Evolutionary conservation across 1,140 invertebrate genomes (phyloP), one percentile per base, ranked within the genome.

Genomic region (Leptinotarsa lineolata): DNA sequence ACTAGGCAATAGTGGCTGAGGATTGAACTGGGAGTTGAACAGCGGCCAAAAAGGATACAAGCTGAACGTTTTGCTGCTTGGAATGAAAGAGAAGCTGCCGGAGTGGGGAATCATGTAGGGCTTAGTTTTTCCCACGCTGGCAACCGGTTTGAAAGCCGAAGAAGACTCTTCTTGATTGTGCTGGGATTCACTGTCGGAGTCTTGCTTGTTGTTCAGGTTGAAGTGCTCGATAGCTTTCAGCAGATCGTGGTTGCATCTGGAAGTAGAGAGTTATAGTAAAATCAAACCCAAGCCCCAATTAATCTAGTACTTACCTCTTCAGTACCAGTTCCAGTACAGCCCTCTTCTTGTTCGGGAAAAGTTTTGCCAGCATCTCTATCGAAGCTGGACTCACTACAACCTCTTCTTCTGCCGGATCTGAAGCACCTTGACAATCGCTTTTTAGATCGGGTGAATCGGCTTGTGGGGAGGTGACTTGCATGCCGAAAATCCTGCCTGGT

Each of bases 401-500:
- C 30, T 83, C 74, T 12, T 85, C 82, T 16, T 30, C 68, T 13
- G 18, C 13, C 4, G 39, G 12, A 59, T 76, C 61, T 74, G 59
- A 4, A 18, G 39, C 13, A 44, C 6, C 61, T 67, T 70, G 64
- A 76, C 72, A 74, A 74, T 71, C 2, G 72, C 60, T 65, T 39
- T 39, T 30, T 70, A 69, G 30, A 13, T 74, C 68, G 18, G 75
- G 6, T 45, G 48, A n/a, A 13, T 82, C 79, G 11, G 78, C 68
- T 74, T 79, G 73, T 2, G 82, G 82, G 30, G 90, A 89, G 0
- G 92, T 93, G 5, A 93, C 90, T 46, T 90, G 86, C 89, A 94
- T 91, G 3, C 92, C 96, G 78, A 94, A 97, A 70, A 98, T 97
- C 21, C 95, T 93, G 16, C 96, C 96, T 58, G 94, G 93, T 5